Conservation (phyloP, 2,113 vertebrate species). For the Oxygymnocypris stewartii region DNA sequence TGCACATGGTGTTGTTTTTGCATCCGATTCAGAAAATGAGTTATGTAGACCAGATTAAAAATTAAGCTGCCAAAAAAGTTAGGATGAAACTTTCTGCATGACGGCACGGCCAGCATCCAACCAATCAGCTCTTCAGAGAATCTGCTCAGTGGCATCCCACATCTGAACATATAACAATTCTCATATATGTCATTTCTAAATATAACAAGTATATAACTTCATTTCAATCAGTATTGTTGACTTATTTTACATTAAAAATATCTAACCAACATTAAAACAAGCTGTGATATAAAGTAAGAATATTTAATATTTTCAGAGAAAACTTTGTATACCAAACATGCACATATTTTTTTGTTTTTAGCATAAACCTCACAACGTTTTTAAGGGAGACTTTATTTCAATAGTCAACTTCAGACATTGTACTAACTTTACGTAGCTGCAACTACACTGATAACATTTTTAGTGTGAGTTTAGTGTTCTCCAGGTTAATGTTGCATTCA, state of each 20-base stretch:
- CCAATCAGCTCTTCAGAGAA: neutral
- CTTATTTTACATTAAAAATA: neutral
- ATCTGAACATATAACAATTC: neutral
- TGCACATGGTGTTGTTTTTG: neutral
- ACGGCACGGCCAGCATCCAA: neutral
- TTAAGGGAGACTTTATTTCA: no score
- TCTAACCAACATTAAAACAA: neutral
- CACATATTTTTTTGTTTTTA: neutral
- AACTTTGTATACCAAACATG: neutral
- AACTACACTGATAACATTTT: no score
- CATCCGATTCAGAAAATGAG: neutral
- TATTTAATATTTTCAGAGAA: neutral
- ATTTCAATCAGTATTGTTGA: no score
- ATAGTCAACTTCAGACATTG: no score
- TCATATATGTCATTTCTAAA: no score
- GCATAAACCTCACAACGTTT: neutral
- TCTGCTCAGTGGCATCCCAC: neutral
- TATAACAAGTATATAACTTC: no score
- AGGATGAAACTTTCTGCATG: neutral
- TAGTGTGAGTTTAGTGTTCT: no score
- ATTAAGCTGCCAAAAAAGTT: neutral
- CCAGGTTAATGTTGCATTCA: no score
- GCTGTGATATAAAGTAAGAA: neutral
- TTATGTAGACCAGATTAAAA: neutral
- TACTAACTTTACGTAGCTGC: no score